A percentile compares a stretch with the other conserved stretches of the same genome.
These are phyloP conservation scores for Chaetophractus vellerosus DNA, from an alignment of 2,797 vertebrate species.

Conservation along the genomic window DNA sequence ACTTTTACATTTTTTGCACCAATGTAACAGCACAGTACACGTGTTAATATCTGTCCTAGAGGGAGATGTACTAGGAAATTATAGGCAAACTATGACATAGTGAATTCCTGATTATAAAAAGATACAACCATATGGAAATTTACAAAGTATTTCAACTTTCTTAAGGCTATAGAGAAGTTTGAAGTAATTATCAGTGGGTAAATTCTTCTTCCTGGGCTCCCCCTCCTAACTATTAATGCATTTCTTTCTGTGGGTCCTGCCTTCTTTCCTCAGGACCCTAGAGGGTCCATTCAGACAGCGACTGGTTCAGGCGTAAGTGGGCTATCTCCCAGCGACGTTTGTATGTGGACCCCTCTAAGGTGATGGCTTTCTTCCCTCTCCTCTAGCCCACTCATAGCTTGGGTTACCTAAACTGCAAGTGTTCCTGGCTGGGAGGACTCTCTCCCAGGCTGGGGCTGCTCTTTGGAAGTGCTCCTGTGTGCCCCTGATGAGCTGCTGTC, in stretches of 20 bases:
- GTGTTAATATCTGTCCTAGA: not conserved
- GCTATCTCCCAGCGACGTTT: not conserved
- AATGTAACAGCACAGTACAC: not conserved
- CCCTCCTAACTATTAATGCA: not conserved
- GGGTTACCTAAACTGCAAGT: not conserved
- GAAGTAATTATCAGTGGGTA: not conserved
- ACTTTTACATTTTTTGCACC: not conserved
- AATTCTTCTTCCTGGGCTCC: not conserved
- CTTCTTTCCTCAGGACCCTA: not conserved
- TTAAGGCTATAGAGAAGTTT: not conserved
- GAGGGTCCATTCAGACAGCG: not conserved
- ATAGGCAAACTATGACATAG: not conserved
- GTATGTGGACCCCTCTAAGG: not conserved
- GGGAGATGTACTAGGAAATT: not conserved
- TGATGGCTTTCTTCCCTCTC: not conserved
- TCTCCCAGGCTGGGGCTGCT: not conserved
- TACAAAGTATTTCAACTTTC: not conserved
- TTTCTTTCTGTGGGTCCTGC: not conserved
- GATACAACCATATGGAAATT: not conserved
- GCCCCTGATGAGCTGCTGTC: not conserved
- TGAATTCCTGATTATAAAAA: conserved; percentile 12
- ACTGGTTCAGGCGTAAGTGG: not conserved
- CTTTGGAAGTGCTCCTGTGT: not conserved
- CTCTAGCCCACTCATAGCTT: not conserved
- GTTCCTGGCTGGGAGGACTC: not conserved